Percentiles rank a stretch among this genome's conserved stretches.
Conservation (phyloP, 2,888 invertebrate species). For the Yponomeuta plumbellus region DNA sequence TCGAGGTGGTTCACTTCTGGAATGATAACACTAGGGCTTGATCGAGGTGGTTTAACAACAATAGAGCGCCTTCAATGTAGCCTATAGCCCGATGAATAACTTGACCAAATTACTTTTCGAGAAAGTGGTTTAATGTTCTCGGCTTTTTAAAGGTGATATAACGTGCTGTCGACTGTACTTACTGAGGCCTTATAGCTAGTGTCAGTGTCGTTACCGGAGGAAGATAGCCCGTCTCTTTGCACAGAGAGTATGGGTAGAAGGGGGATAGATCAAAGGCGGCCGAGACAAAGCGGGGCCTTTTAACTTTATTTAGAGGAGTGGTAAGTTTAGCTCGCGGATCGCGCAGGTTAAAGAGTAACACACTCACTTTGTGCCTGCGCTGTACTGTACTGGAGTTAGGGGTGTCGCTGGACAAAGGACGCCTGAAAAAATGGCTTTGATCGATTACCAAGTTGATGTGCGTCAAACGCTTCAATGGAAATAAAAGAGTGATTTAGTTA, state of each 20-base stretch:
- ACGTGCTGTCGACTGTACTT: too few species aligned
- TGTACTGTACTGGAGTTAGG: constrained; percentile 2
- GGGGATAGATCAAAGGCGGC: constrained; percentile 67
- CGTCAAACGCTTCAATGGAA: too few species aligned
- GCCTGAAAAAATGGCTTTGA: not conserved
- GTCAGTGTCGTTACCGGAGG: not conserved
- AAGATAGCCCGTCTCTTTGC: not conserved
- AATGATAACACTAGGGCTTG: too few species aligned
- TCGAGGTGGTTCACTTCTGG: too few species aligned
- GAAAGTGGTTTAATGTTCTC: too few species aligned
- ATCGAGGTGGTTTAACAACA: too few species aligned
- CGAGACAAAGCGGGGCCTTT: constrained; percentile 77
- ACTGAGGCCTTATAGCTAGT: not conserved
- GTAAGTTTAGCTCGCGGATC: constrained; percentile 77
- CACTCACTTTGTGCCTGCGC: constrained; percentile 67
- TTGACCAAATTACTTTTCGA: too few species aligned
- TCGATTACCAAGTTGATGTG: too few species aligned
- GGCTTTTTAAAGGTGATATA: too few species aligned
- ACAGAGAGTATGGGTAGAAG: constrained; percentile 23
- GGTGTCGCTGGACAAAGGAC: constrained; percentile 18
- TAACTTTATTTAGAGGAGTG: constrained; percentile 77
- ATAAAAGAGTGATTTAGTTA: too few species aligned
- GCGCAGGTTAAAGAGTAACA: constrained; percentile 77
- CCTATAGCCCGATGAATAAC: too few species aligned
- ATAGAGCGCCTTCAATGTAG: too few species aligned